Evolutionary conservation across 2,888 invertebrate species (phyloP), one percentile per base, ranked within the genome.

Genomic region (Acleris laterana): DNA sequence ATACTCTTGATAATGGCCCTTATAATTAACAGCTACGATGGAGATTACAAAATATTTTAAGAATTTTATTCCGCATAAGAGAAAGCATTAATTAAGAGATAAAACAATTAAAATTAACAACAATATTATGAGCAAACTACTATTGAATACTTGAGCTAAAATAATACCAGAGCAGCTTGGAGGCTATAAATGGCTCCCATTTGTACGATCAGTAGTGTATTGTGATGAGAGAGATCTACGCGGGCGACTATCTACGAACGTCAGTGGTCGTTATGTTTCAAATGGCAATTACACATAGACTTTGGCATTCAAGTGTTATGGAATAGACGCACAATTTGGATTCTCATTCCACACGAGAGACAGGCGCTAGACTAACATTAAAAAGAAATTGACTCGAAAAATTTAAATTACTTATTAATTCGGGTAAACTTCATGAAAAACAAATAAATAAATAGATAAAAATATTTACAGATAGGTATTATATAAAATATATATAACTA

Each of bases 101-200:
- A 83, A 81, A 78, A 81, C 1, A 79, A 80, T 81, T 80, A 81
- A 87, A 88, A 88, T 83, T 86, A 89, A 90, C 85, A 91, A 91
- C 89, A 90, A 90, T 77, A 84, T 81, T 86, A 90, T 90, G 92
- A 92, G 91, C 91, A 92, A 88, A 89, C 88, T 89, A 90, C 80
- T 85, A 82, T 77, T 85, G 84, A 87, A 88, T 89, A 90, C 90
- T 91, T 91, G 92, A 92, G 92, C 92, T 90, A 87, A 89, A 84
- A 80, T 84, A 85, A 86, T 79, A 87, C 90, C 90, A 75, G 91
- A 90, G 93, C 92, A 91, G 93, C 93, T 91, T 91, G 93, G 92
- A 90, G 78, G 80, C 72, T 76, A 75, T 79, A 82, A 88, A 89
- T 89, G 90, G 88, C 89, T 88, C 84, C 83, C 85, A 83, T 90